Evolutionary conservation across 2,113 vertebrate genomes (phyloP), one percentile per base, ranked within the genome.

Genomic region (Axis porcinus): DNA sequence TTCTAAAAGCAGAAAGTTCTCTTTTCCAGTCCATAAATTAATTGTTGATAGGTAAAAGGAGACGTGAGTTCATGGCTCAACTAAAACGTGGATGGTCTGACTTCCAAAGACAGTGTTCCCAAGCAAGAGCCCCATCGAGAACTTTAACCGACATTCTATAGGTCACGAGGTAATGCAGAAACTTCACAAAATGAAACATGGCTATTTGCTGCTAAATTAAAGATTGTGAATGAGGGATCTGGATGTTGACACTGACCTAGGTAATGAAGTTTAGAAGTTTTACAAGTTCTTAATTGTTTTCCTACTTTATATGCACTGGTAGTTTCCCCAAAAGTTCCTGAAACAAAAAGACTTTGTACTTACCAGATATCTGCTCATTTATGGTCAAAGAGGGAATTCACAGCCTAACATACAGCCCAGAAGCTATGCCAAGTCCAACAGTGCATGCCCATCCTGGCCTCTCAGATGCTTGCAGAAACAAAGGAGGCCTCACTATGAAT

Each of bases 311-410:
- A 97, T 97, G 92, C 89, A 96, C 45, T 95, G 83, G 89, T 98
- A 88, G 91, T 97, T 95, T 96, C 84, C 89, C 90, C 62, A 21
- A 95, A 97, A 97, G 79, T 94, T 95, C 74, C 90, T 92, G 62
- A 97, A 95, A 98, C 96, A 97, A 97, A 97, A 97, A 96, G 90
- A 64, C 89, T 98, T 97, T 98, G 83, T 97, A 97, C 54, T 93
- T 96, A 96, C 67, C 82, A 90, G 67, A 96, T 96, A 98, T 86
- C 79, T 96, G 70, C n/a, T 98, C 90, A 94, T 94, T 97, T 98
- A 96, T 97, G 96, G 87, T 97, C 96, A 98, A 98, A 97, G 93
- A 97, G 95, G 89, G 92, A 95, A 97, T 98, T 98, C 96, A 96
- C 96, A 89, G 95, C 62, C 95, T 97, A 98, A 98, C 85, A 96